Evolutionary conservation across 2,888 invertebrate genomes (phyloP), one percentile per base, ranked within the genome.

Genomic region (Diplazon laetatorius): DNA sequence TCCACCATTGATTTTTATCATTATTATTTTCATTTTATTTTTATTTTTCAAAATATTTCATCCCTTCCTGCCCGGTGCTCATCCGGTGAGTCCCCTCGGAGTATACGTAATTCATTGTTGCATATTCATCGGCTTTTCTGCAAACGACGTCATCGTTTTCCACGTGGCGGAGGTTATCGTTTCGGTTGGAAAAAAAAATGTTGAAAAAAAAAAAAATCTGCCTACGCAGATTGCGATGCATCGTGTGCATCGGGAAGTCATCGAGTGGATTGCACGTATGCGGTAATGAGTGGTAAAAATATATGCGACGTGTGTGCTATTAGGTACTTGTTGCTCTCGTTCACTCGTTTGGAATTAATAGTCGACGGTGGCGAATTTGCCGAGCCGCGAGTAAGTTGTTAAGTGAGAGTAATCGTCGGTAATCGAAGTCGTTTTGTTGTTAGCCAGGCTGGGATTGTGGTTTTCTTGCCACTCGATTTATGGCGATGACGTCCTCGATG

Each of bases 241-340:
- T n/a, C n/a, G n/a, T n/a, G n/a, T n/a, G n/a, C n/a, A n/a, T n/a
- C n/a, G n/a, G n/a, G n/a, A n/a, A n/a, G n/a, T n/a, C n/a, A n/a
- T n/a, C n/a, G n/a, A n/a, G n/a, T n/a, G n/a, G n/a, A n/a, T n/a
- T n/a, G n/a, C n/a, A n/a, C n/a, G 35, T 60, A 25, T n/a, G n/a
- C 52, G 22, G 10, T 71, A 71, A 76, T 60, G 76, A 66, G 65
- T 12, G 60, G 9, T n/a, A n/a, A n/a, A 71, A 76, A 76, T 66
- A 39, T 76, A n/a, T n/a, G n/a, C n/a, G n/a, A n/a, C n/a, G 60
- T 52, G 35, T 66, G 9, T 35, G 59, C 63, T 44, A 59, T 76
- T 65, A 48, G n/a, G n/a, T 63, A 76, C 76, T 76, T 76, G 76
- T 76, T 76, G 76, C 76, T 76, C n/a, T 42, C 60, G 39, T 44